phyloP scores from a whole-genome alignment of 2,888 invertebrate genomes.

The Pollenia angustigena region DNA sequence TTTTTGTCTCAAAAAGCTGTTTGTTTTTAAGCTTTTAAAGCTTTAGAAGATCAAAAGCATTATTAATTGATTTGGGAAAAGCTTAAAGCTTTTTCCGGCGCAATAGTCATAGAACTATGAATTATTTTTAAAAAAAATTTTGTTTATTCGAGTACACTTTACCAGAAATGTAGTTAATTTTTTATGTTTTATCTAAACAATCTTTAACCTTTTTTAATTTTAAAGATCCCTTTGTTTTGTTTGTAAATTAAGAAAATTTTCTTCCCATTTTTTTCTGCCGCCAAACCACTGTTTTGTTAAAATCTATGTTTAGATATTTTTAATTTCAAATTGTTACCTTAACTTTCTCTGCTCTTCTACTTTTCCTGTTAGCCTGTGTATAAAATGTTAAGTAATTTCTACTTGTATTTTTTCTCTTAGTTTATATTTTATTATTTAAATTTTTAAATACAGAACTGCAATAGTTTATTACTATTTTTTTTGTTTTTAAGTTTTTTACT shows the following conservation, averaged over 20 bases:
- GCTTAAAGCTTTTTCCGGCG: constrained; percentile 44
- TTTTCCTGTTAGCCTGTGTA: constrained; percentile 10
- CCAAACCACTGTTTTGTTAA: constrained; percentile 9
- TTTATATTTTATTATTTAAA: constrained; percentile 64
- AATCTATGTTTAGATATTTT: background rate
- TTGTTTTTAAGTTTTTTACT: constrained; percentile 59
- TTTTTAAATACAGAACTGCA: constrained; percentile 72
- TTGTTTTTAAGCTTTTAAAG: constrained; percentile 36
- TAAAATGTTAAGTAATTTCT: constrained; percentile 56
- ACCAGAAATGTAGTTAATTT: constrained; percentile 71
- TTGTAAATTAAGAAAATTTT: constrained; percentile 74
- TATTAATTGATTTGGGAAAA: constrained; percentile 2
- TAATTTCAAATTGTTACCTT: background rate
- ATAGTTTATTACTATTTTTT: constrained; percentile 59
- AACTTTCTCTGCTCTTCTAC: background rate
- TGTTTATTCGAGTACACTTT: constrained; percentile 51
- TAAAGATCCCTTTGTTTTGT: constrained; percentile 61
- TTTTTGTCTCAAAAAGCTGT: constrained; percentile 21
- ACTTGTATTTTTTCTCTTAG: constrained; percentile 64
- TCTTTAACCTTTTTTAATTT: constrained; percentile 45
- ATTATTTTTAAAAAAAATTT: constrained; percentile 52
- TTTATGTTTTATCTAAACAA: constrained; percentile 2
- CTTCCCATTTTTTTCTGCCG: background rate
- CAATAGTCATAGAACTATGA: constrained; percentile 76
- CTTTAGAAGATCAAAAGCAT: constrained; percentile 24